Conservation (phyloP, 2,888 invertebrate species). For the Megalurothrips usitatus region DNA sequence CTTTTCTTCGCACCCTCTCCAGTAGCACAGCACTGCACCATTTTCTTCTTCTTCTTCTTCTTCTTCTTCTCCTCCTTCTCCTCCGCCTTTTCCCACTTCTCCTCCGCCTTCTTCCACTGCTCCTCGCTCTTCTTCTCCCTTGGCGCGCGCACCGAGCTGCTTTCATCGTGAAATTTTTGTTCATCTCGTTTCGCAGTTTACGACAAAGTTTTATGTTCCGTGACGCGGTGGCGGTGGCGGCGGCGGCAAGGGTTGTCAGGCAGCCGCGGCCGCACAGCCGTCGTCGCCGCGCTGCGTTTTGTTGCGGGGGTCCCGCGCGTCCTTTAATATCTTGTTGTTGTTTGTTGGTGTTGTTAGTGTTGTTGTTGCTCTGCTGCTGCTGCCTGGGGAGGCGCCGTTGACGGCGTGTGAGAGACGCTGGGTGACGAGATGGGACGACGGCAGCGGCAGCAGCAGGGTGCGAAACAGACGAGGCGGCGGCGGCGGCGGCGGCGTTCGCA, state of each 20-base stretch:
- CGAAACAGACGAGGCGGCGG: no score
- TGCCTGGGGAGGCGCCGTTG: no score
- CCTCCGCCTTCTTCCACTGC: neutral
- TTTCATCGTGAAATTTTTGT: neutral
- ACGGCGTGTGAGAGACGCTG: no score
- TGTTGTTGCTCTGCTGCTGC: no score
- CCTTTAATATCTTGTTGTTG: neutral
- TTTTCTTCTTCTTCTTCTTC: neutral
- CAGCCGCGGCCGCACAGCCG: neutral
- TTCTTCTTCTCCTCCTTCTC: neutral
- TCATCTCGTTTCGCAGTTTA: slow-evolving; percentile 15
- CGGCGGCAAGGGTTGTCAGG: neutral
- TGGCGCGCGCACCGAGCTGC: neutral
- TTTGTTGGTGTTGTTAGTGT: neutral
- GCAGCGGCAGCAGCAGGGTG: no score
- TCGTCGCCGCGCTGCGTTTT: neutral
- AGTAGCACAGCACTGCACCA: no score
- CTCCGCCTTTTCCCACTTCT: neutral
- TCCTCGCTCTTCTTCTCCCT: neutral
- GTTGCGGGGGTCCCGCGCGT: neutral
- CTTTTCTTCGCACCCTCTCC: no score
- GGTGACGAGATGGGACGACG: no score
- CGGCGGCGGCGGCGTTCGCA: no score
- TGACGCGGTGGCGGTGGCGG: neutral
- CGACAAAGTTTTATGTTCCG: neutral